These are phyloP conservation scores for Aquatica leii DNA, from an alignment of 2,888 invertebrate species.

Conservation along the genomic window DNA sequence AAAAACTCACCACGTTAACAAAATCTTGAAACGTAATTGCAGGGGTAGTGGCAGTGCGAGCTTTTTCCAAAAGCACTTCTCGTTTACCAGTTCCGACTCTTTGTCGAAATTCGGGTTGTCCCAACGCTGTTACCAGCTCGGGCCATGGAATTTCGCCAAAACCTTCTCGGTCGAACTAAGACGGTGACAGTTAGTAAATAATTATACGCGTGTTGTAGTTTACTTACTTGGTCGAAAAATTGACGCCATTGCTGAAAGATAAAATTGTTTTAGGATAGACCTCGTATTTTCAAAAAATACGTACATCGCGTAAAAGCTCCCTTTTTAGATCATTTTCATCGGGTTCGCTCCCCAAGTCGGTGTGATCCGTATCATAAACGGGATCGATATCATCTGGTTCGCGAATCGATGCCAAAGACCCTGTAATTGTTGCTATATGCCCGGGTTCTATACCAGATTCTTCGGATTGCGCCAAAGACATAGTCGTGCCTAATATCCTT, in stretches of 20 bases:
- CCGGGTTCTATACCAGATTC: conserved; percentile 74
- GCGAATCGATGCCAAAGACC: conserved; percentile 67
- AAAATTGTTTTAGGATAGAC: background rate
- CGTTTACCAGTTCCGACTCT: conserved; percentile 58
- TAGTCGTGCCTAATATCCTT: conserved; percentile 51
- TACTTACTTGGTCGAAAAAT: conserved; percentile 82
- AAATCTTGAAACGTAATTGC: conserved; percentile 94
- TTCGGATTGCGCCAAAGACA: conserved; percentile 58
- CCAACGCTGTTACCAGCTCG: conserved; percentile 79
- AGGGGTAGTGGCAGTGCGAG: conserved; percentile 72
- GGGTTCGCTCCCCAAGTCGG: conserved; percentile 80
- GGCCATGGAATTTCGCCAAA: conserved; percentile 92
- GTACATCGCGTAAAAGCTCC: conserved; percentile 82
- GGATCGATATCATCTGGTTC: conserved; percentile 62
- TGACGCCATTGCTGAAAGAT: conserved; percentile 87
- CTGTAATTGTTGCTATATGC: conserved; percentile 75
- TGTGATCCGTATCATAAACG: conserved; percentile 79
- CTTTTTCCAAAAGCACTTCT: conserved; percentile 74
- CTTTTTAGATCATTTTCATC: conserved; percentile 81
- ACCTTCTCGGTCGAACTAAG: conserved; percentile 89
- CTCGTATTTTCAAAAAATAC: conserved; percentile 51
- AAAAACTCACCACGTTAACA: conserved; percentile 87
- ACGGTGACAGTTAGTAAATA: background rate
- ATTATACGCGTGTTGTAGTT: background rate
- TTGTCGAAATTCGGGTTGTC: conserved; percentile 56